Percentiles rank a stretch among this genome's conserved stretches.
Evolutionary conservation across 2,888 invertebrate species (phyloP).

Genomic region (Apantesis nais): DNA sequence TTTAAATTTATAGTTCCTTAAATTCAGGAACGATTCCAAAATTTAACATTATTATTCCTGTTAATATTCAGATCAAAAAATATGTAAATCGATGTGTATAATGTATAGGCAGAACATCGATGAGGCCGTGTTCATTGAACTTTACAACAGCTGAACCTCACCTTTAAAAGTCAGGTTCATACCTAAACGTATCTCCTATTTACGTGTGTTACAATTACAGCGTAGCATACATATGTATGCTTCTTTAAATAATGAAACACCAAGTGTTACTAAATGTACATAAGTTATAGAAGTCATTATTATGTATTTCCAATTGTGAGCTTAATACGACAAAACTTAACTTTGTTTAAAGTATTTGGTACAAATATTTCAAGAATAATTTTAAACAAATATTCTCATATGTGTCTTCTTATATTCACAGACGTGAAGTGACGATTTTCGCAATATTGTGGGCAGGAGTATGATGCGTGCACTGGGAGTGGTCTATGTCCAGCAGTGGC

Average conservation of each 20-base stretch:
- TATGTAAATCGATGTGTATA: not conserved
- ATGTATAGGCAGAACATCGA: not conserved
- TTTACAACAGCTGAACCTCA: constrained; percentile 47
- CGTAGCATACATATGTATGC: constrained; percentile 4
- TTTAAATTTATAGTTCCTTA: not conserved
- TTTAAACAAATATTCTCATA: too few relatives aligned
- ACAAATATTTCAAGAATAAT: too few relatives aligned
- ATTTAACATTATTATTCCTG: not conserved
- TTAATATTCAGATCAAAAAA: not conserved
- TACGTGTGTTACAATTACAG: constrained; percentile 9
- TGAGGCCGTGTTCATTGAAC: constrained; percentile 33
- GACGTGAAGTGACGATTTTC: too few relatives aligned
- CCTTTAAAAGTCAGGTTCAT: constrained; percentile 45
- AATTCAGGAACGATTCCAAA: not conserved
- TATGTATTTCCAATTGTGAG: not conserved
- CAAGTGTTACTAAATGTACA: not conserved
- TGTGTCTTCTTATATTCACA: too few relatives aligned
- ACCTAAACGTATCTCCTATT: constrained; percentile 5
- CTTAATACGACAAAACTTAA: too few relatives aligned
- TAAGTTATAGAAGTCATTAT: not conserved
- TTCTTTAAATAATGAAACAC: constrained; percentile 4
- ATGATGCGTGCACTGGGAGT: too few relatives aligned
- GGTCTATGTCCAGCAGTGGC: too few relatives aligned
- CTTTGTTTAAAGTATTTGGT: too few relatives aligned
- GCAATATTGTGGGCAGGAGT: too few relatives aligned